These are phyloP conservation scores for Troglohyphantes excavatus DNA, from an alignment of 2,888 invertebrate species.

Conservation along the genomic window DNA sequence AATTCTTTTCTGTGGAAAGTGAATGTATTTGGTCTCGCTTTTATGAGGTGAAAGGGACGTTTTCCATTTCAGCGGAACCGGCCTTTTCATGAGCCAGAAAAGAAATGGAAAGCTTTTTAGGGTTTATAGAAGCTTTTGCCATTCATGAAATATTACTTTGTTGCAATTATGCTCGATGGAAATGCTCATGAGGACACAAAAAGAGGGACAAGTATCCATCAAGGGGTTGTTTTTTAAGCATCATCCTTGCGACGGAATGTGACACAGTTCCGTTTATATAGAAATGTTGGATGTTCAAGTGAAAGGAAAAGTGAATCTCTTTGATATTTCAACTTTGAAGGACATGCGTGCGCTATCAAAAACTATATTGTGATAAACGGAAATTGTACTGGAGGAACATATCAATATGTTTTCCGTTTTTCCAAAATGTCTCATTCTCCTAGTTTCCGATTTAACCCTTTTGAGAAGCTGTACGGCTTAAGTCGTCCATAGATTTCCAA, in stretches of 20 bases:
- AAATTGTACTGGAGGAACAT: neutral
- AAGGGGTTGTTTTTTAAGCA: neutral
- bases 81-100: slow-evolving; percentile 12
- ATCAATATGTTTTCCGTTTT: neutral
- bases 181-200: slow-evolving; percentile 4
- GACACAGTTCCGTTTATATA: neutral
- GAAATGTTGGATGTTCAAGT: neutral
- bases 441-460: too few relatives aligned
- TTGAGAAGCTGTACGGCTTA: too few relatives aligned
- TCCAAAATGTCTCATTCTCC: neutral
- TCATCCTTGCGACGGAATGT: neutral
- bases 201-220: neutral
- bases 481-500: too few relatives aligned
- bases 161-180: slow-evolving; percentile 35
- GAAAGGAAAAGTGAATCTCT: neutral
- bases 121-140: slow-evolving; percentile 20
- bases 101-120: slow-evolving; percentile 66
- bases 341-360: neutral
- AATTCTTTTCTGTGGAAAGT: slow-evolving; percentile 24
- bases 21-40: slow-evolving; percentile 75
- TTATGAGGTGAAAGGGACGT: slow-evolving; percentile 52
- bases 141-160: slow-evolving; percentile 49
- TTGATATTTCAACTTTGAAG: neutral
- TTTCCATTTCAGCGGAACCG: slow-evolving; percentile 61
- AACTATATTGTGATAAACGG: neutral